Evolutionary conservation across 2,888 invertebrate species (phyloP).

Genomic region (Steinernema carpocapsae): DNA sequence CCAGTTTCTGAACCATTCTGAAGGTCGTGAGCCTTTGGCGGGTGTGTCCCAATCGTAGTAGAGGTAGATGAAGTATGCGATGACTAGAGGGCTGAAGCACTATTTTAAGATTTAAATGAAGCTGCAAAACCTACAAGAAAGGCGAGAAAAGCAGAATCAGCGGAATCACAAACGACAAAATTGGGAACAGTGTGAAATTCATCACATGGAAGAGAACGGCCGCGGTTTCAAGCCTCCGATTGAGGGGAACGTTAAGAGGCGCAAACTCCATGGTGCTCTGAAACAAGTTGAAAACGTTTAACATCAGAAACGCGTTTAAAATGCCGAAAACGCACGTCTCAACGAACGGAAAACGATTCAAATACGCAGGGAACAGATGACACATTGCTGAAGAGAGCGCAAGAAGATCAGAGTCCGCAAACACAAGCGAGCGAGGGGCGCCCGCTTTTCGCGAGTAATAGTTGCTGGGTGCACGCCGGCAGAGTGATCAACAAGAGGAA

Average conservation of each 20-base stretch:
- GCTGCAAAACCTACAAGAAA: background rate
- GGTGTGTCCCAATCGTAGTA: constrained; percentile 17
- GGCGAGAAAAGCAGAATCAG: background rate
- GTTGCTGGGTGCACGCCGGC: too few relatives aligned
- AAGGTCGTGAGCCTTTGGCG: background rate
- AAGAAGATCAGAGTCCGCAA: too few relatives aligned
- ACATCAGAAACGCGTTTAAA: too few relatives aligned
- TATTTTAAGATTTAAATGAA: background rate
- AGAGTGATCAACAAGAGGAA: too few relatives aligned
- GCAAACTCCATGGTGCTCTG: constrained; percentile 9
- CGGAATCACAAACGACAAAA: background rate
- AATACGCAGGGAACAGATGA: too few relatives aligned
- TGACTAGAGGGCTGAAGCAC: background rate
- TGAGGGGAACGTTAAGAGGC: background rate
- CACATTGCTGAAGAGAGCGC: too few relatives aligned
- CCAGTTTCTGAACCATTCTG: background rate
- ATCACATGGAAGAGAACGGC: constrained; percentile 16
- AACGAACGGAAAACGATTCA: too few relatives aligned
- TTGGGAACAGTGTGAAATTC: constrained; percentile 1
- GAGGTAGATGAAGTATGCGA: background rate
- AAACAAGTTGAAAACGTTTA: too few relatives aligned
- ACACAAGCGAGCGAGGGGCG: too few relatives aligned
- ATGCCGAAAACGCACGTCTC: too few relatives aligned
- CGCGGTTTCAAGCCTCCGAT: constrained; percentile 7
- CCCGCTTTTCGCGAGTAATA: too few relatives aligned